Conservation (phyloP, 2,113 vertebrate species). For the Sarotherodon lohbergeri region DNA sequence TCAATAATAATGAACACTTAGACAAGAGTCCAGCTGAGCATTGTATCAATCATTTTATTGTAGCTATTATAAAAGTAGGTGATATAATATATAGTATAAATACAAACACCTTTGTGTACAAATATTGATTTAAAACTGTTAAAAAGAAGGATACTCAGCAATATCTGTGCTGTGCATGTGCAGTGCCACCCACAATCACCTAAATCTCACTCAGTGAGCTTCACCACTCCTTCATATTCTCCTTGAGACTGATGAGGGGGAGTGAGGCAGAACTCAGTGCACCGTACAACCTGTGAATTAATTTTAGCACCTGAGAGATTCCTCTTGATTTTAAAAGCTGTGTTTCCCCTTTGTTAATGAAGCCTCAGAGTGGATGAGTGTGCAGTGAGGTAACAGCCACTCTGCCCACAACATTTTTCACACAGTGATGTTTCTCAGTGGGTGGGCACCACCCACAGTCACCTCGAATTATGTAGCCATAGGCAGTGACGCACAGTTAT, state of each 20-base stretch:
- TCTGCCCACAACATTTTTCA: conserved; percentile 12
- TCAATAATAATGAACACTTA: background rate
- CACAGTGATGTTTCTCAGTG: background rate
- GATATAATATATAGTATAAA: background rate
- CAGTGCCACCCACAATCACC: background rate
- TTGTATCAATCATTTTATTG: background rate
- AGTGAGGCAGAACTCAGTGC: background rate
- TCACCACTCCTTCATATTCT: background rate
- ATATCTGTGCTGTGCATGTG: background rate
- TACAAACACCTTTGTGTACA: background rate
- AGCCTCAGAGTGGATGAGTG: conserved; percentile 3
- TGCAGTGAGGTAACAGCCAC: background rate
- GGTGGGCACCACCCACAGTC: background rate
- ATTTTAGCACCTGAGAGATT: conserved; percentile 24
- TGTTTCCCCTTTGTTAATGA: conserved; percentile 28
- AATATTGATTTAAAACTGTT: background rate
- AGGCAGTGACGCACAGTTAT: background rate
- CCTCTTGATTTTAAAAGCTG: conserved; percentile 36
- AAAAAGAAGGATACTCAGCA: background rate
- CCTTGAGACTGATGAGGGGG: conserved; percentile 1
- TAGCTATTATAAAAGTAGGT: background rate
- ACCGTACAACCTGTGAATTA: conserved; percentile 26
- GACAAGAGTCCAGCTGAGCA: background rate
- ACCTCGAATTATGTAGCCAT: background rate
- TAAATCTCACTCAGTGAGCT: background rate